Base-by-base conservation (phyloP, 2,113 vertebrate genomes). In the Diphyllodes magnificus region DNA sequence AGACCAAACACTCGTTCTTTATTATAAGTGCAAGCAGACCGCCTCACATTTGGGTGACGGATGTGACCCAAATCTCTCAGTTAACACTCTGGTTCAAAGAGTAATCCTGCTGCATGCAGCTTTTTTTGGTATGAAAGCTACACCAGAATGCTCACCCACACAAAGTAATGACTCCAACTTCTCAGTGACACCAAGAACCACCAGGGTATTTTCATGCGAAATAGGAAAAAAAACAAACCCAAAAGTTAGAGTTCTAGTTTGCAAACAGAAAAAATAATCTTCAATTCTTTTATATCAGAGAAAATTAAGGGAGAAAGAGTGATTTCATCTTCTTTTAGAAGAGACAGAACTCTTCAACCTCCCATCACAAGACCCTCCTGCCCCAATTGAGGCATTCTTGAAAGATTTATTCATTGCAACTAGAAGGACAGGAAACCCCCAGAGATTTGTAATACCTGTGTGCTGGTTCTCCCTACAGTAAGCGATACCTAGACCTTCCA, bases 1-100 rank as follows among this genome's bases (percentile, higher is more conserved):
- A 97, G 70, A 90, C 83, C 87, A 94, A 95, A 95, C 60, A 82
- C 96, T 97, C 92, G 82, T 93, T 95, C 94, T 91, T 93, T 93
- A 81, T 94, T 86, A 21, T 59, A 86, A 92, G 90, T 69, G 66
- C 70, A 91, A 77, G 91, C 64, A 70, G 69, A 70, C 17, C 5
- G 5, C 56, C 73, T 93, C 77, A 60, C n/a, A 40, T 92, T 88
- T 94, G 92, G 85, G 69, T 88, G 76, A 86, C 0, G 72, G 80
- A 84, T 92, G 69, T 53, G 79, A 82, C 80, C 88, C 82, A 84
- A 75, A 69, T 86, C 76, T 77, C 92, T 78, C 93, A 39, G 81
- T 84, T 94, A 95, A 64, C 80, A 75, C 57, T 39, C 17, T 9
- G 57, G 77, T 76, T 92, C 89, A 92, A 75, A 40, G 65, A 92